Conservation (phyloP, 1,140 invertebrate species). For the Pachyrhynchus sulphureomaculatus region DNA sequence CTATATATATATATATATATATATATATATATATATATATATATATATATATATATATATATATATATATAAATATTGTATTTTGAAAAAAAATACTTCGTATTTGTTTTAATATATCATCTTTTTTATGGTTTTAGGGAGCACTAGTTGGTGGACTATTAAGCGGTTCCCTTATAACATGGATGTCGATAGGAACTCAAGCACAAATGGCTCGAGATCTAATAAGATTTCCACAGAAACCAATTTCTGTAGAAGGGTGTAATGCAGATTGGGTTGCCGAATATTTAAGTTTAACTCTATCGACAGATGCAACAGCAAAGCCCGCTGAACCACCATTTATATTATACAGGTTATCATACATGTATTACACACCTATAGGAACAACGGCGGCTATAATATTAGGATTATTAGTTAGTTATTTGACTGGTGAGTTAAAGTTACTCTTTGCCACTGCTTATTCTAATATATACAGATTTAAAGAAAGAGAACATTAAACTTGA, state of each 20-base stretch:
- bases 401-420: conserved; percentile 43
- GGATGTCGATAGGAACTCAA: conserved; percentile 85
- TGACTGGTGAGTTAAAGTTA: conserved; percentile 45
- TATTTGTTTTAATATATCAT: no score
- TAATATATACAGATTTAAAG: no score
- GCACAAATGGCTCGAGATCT: conserved; percentile 65
- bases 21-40: no score
- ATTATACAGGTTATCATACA: conserved; percentile 41
- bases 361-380: conserved; percentile 46
- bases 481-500: no score
- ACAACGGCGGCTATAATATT: conserved; percentile 35
- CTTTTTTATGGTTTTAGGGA: no score
- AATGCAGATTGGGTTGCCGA: conserved; percentile 52
- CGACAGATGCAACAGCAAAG: not conserved
- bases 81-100: no score
- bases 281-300: conserved; percentile 36
- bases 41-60: no score
- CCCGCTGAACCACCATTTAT: conserved; percentile 29
- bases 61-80: no score
- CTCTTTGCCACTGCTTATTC: no score
- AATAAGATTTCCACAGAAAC: conserved; percentile 36
- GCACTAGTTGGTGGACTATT: conserved; percentile 72
- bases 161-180: conserved; percentile 71
- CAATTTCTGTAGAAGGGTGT: conserved; percentile 64
- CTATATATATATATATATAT: no score